Evolutionary conservation across 2,113 vertebrate species (phyloP), one percentile per base, ranked within the genome.

Genomic region (Cyanistes caeruleus): DNA sequence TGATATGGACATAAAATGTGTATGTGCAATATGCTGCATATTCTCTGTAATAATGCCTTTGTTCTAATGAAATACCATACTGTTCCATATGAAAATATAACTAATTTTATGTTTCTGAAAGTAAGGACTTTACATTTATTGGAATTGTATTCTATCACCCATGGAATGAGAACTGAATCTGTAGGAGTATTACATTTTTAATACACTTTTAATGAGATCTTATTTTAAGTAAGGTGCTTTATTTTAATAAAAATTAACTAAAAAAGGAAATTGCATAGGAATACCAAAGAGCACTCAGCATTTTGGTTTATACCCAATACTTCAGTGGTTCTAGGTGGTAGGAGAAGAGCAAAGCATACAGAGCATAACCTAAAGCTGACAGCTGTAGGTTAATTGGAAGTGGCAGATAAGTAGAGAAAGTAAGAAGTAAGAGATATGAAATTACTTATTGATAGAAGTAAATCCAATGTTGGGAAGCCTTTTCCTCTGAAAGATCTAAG

Each of bases 151-250:
- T 84, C n/a, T 75, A 62, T 89, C 92, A 78, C 33, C 82, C 15
- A 9, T 55, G 37, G 60, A 90, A 63, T 10, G 48, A 74, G 37
- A 83, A 62, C 11, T 52, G 35, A 78, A 55, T 90, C 72, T 93
- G 56, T 72, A 92, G 80, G 60, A 63, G 56, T 93, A 78, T 77
- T 89, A 44, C 14, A n/a, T 78, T 81, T 88, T 93, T 81, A 87
- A 81, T 90, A 84, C 8, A 37, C 17, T 80, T 87, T 53, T 91
- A 78, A 92, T 75, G 52, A 87, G 24, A 56, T 59, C 49, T 89
- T 86, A 75, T 67, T 93, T 95, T 93, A 91, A 88, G 48, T 63
- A 83, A 91, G 37, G 18, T 85, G 44, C 28, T 92, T 79, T 87
- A 64, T 56, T 84, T 48, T 55, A 89, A 74, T 90, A 91, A 88